Evolutionary conservation across 2,888 invertebrate species (phyloP).

Genomic region (Crematogaster levior): DNA sequence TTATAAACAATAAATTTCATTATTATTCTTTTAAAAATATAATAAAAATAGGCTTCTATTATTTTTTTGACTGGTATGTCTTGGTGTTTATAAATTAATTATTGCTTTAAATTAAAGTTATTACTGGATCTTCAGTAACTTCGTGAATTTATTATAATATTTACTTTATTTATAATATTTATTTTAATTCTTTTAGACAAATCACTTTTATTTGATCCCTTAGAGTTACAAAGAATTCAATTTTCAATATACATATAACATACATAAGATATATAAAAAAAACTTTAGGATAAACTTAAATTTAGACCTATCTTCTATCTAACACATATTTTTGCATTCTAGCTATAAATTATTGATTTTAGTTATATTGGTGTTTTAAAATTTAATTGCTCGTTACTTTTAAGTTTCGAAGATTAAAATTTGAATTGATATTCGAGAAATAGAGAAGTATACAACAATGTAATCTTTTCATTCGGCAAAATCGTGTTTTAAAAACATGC

Average conservation of each 20-base stretch:
- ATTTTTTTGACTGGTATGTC: not conserved
- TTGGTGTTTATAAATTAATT: not conserved
- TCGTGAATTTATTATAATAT: not conserved
- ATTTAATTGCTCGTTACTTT: not conserved
- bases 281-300: not conserved
- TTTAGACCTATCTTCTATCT: not conserved
- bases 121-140: not conserved
- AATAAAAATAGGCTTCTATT: not conserved
- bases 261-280: not conserved
- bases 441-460: not conserved
- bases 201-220: not conserved
- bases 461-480: not conserved
- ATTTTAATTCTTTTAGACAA: not conserved
- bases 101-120: not conserved
- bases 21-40: not conserved
- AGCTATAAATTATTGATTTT: not conserved
- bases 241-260: not conserved
- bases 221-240: not conserved
- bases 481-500: conserved; percentile 1
- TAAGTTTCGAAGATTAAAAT: not conserved
- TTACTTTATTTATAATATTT: no score
- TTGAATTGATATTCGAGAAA: not conserved
- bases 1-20: not conserved
- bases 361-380: not conserved
- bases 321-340: no score